Percentiles rank a stretch among this genome's conserved stretches.
These are phyloP conservation scores for Nettapus auritus DNA, from an alignment of 2,113 vertebrate species.

Conservation along the genomic window DNA sequence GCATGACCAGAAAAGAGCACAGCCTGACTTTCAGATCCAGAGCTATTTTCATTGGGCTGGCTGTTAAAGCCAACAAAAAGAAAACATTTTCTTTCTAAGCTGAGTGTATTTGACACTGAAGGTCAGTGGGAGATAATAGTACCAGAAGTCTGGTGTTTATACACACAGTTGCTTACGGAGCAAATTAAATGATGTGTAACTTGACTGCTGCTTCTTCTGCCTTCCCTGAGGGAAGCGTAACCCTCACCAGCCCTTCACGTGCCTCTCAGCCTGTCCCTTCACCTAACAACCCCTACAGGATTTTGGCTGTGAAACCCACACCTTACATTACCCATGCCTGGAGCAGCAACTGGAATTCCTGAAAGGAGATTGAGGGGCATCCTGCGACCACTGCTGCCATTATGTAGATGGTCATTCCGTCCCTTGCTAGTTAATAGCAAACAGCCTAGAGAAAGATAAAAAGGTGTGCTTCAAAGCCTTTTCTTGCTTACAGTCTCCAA, in stretches of 20 bases:
- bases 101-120: background rate
- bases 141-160: background rate
- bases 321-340: constrained; percentile 14
- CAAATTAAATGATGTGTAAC: background rate
- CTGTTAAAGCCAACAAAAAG: constrained; percentile 38
- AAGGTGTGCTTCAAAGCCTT: background rate
- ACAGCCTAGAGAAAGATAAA: background rate
- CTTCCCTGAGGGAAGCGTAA: background rate
- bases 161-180: background rate
- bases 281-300: background rate
- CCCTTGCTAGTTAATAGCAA: constrained; percentile 13
- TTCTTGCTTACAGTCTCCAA: background rate
- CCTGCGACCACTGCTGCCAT: background rate
- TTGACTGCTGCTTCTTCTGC: background rate
- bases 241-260: background rate
- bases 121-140: background rate
- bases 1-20: constrained; percentile 5
- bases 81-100: constrained; percentile 29
- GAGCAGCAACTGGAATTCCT: constrained; percentile 17
- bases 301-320: background rate
- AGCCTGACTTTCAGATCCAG: constrained; percentile 9
- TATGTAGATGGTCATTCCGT: background rate
- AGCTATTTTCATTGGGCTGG: constrained; percentile 38
- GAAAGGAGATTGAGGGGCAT: background rate
- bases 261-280: background rate